Percentiles rank a stretch among this genome's conserved stretches.
Evolutionary conservation across 2,888 invertebrate species (phyloP).

Genomic region (Willowsia nigromaculata): DNA sequence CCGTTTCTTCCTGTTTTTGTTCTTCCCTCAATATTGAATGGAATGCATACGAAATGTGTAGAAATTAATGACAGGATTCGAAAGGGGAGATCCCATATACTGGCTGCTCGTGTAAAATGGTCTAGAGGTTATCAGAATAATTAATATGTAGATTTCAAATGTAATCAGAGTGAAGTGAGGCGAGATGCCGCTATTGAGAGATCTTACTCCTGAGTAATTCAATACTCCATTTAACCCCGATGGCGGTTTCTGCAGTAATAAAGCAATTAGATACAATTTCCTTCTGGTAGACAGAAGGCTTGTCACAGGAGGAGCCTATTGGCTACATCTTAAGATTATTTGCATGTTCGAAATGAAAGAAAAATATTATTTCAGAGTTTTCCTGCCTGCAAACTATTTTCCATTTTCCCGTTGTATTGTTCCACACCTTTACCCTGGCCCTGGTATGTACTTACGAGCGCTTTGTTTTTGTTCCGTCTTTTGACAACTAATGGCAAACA

Average conservation of each 20-base stretch:
- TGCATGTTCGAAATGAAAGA: not conserved
- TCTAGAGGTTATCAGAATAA: not conserved
- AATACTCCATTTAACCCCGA: not conserved
- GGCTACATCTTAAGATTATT: not conserved
- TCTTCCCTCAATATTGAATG: not conserved
- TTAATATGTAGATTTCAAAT: too few species aligned
- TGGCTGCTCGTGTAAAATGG: not conserved
- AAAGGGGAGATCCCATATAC: not conserved
- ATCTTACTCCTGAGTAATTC: not conserved
- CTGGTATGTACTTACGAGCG: not conserved
- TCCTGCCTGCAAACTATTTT: not conserved
- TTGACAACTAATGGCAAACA: not conserved
- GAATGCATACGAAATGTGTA: not conserved
- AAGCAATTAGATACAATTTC: conserved; percentile 16
- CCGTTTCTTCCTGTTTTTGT: not conserved
- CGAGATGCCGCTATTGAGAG: not conserved
- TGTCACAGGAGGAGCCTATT: not conserved
- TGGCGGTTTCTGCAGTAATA: conserved; percentile 10
- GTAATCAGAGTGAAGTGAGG: too few species aligned
- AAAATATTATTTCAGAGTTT: conserved; percentile 1
- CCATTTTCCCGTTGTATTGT: not conserved
- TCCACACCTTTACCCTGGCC: conserved; percentile 3
- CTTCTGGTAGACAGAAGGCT: not conserved
- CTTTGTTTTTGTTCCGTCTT: not conserved
- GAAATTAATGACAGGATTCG: not conserved